These are phyloP conservation scores for Euleptes europaea DNA, from an alignment of 2,113 vertebrate species.

Conservation along the genomic window DNA sequence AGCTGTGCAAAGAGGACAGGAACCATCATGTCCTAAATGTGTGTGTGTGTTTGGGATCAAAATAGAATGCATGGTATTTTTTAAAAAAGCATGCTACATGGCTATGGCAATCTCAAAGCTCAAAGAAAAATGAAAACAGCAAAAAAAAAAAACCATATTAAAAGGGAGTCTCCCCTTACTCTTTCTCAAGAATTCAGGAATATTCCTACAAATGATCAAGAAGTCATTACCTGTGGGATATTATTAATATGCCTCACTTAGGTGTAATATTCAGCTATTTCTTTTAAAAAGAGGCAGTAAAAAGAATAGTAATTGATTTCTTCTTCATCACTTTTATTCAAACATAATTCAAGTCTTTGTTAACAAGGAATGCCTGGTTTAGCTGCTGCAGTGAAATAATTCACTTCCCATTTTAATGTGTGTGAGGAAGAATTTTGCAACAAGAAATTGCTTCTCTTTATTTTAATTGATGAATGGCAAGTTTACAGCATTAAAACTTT, in stretches of 20 bases:
- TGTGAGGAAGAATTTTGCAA: not conserved
- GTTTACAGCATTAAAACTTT: slow-evolving; percentile 1
- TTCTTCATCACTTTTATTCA: slow-evolving; percentile 18
- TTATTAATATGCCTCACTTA: slow-evolving; percentile 1
- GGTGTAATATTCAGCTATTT: not conserved
- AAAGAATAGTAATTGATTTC: slow-evolving; percentile 4
- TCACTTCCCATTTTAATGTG: not conserved
- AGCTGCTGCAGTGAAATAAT: not conserved
- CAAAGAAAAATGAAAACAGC: not conserved
- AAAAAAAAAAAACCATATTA: not conserved
- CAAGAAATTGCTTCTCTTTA: not conserved
- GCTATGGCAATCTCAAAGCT: not conserved
- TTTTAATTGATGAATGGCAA: slow-evolving; percentile 18
- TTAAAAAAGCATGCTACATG: not conserved
- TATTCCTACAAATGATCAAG: not conserved
- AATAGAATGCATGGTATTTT: not conserved
- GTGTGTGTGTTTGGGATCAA: not conserved
- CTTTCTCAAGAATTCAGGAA: not conserved
- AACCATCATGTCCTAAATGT: not conserved
- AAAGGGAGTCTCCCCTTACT: not conserved
- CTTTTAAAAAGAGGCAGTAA: not conserved
- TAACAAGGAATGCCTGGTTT: not conserved
- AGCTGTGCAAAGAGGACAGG: not conserved
- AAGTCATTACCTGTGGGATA: not conserved
- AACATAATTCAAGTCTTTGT: not conserved